Percentiles rank a stretch among this genome's conserved stretches.
Conservation (phyloP, 2,113 vertebrate genomes). For the Actenoides hombroni region DNA sequence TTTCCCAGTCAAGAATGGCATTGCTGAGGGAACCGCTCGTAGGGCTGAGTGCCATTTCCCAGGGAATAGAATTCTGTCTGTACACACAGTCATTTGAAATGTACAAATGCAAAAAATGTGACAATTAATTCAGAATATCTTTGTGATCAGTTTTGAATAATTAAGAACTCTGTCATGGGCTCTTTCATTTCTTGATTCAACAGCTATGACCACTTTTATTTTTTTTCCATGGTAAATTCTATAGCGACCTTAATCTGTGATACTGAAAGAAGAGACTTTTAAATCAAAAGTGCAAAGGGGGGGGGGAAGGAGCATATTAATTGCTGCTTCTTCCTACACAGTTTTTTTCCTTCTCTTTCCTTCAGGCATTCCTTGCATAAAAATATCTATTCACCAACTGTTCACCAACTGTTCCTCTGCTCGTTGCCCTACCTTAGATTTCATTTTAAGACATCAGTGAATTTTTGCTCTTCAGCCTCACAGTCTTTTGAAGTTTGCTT, state of each 20-base stretch:
- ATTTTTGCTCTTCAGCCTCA: conserved; percentile 50
- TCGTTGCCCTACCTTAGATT: conserved; percentile 73
- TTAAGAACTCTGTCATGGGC: conserved; percentile 46
- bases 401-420: conserved; percentile 79
- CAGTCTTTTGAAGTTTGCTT: conserved; percentile 35
- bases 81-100: background rate
- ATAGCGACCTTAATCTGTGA: conserved; percentile 51
- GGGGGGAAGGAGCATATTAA: conserved; percentile 72
- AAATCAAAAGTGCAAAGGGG: conserved; percentile 66
- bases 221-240: conserved; percentile 25
- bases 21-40: background rate
- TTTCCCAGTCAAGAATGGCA: background rate
- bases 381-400: conserved; percentile 82
- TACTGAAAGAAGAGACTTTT: conserved; percentile 68
- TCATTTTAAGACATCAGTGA: conserved; percentile 65
- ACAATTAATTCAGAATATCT: conserved; percentile 70
- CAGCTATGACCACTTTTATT: conserved; percentile 1
- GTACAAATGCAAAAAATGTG: conserved; percentile 54
- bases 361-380: conserved; percentile 80
- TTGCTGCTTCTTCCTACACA: conserved; percentile 75
- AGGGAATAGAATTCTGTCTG: background rate
- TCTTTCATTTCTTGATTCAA: conserved; percentile 23
- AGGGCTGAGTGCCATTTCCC: background rate
- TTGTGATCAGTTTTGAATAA: conserved; percentile 68
- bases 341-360: conserved; percentile 49